A percentile compares a stretch with the other conserved stretches of the same genome.
Conservation (phyloP, 2,888 invertebrate species). For the Strigamia maritima region DNA sequence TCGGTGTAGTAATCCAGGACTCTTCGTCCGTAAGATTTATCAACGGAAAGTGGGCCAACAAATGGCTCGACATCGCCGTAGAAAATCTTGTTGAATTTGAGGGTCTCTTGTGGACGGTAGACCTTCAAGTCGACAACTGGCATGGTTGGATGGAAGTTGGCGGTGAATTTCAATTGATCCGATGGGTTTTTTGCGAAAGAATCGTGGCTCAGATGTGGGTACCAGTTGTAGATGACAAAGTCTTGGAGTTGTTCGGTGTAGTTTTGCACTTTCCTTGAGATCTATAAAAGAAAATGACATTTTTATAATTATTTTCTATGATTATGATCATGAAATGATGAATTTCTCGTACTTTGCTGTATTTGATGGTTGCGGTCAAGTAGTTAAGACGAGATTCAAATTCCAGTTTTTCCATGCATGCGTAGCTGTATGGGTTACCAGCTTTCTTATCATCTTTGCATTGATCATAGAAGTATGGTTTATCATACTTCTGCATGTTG, state of each 20-base stretch:
- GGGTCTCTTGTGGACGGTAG: background rate
- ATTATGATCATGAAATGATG: too few species aligned
- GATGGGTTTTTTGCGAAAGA: too few species aligned
- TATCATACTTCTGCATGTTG: too few species aligned
- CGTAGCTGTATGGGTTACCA: background rate
- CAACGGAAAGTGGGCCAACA: background rate
- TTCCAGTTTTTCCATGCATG: background rate
- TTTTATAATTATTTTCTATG: too few species aligned
- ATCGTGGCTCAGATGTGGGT: too few species aligned
- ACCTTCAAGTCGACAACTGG: background rate
- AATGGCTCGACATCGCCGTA: background rate
- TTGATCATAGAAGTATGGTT: background rate
- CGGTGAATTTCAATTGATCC: too few species aligned
- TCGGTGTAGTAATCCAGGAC: background rate
- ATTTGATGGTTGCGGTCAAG: background rate
- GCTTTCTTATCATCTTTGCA: background rate
- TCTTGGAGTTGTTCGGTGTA: too few species aligned
- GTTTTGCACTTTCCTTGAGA: background rate
- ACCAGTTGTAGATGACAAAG: too few species aligned
- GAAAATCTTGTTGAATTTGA: background rate
- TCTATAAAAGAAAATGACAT: background rate
- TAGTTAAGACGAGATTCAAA: too few species aligned
- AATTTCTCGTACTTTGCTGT: background rate
- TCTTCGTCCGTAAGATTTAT: background rate
- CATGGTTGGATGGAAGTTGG: background rate